These are phyloP conservation scores for Semotilus atromaculatus DNA, from an alignment of 2,797 vertebrate genomes.

Conservation along the genomic window DNA sequence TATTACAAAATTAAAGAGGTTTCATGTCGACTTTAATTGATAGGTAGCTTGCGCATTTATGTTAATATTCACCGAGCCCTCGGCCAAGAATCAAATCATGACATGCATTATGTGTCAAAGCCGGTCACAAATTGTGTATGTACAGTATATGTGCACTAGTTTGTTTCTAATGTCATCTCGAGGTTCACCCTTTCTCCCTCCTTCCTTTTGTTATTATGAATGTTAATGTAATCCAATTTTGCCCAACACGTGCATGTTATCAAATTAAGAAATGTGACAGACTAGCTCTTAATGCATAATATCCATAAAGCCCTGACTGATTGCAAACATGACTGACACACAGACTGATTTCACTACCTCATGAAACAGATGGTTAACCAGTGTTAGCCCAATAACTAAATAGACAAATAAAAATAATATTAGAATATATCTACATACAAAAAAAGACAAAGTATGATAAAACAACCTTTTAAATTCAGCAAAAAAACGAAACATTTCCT, in stretches of 20 bases:
- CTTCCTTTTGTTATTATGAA: constrained; percentile 46
- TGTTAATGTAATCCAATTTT: constrained; percentile 64
- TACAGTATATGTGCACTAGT: neutral
- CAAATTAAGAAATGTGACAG: constrained; percentile 65
- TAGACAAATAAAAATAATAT: neutral
- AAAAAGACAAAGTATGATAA: neutral
- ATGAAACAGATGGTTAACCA: constrained; percentile 46
- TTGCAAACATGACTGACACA: constrained; percentile 57
- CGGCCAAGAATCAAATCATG: neutral
- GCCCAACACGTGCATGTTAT: constrained; percentile 56
- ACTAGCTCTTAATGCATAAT: constrained; percentile 60
- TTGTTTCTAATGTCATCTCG: constrained; percentile 55
- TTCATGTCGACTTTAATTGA: neutral
- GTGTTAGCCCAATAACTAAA: neutral
- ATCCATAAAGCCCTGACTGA: constrained; percentile 72
- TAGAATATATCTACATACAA: neutral
- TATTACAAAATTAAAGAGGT: neutral
- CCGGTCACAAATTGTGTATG: constrained; percentile 4
- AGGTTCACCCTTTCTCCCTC: constrained; percentile 35
- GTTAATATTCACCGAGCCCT: constrained; percentile 5
- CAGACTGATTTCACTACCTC: constrained; percentile 61
- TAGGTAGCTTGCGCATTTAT: neutral
- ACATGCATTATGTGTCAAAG: neutral
- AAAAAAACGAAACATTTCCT: neutral
- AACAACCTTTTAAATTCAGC: neutral